Percentiles rank a stretch among this genome's conserved stretches.
Conservation (phyloP, 1,140 invertebrate genomes). For the Octopus sinensis region DNA sequence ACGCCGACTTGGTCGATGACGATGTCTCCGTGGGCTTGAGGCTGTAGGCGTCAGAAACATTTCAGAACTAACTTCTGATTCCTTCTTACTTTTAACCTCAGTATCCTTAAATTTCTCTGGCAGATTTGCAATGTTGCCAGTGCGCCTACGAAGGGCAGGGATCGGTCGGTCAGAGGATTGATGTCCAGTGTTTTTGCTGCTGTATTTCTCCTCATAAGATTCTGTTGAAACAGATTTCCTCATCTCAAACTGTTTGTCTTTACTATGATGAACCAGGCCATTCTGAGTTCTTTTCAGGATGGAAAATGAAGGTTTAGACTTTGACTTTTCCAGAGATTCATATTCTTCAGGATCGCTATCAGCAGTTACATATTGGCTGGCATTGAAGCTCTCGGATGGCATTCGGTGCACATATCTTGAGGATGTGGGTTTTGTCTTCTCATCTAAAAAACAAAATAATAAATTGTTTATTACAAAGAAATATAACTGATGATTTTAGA, state of each 20-base stretch:
- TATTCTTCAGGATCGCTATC: not conserved
- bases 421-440: no score
- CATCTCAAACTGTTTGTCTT: conserved; percentile 1
- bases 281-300: not conserved
- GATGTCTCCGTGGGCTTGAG: not conserved
- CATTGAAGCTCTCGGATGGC: not conserved
- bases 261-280: not conserved
- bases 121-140: conserved; percentile 14
- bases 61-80: conserved; percentile 25
- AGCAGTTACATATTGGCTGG: not conserved
- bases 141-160: not conserved
- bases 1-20: no score
- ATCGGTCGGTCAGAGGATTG: not conserved
- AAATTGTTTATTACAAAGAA: no score
- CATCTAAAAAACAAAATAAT: no score
- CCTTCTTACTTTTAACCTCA: conserved; percentile 29
- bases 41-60: not conserved
- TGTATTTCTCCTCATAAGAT: conserved; percentile 18
- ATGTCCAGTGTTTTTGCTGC: not conserved
- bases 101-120: conserved; percentile 12
- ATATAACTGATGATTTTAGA: no score
- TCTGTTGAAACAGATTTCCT: conserved; percentile 25
- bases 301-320: not conserved
- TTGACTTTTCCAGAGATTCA: not conserved
- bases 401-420: no score